Conservation (phyloP, 2,113 vertebrate species). For the Amphilophus citrinellus region DNA sequence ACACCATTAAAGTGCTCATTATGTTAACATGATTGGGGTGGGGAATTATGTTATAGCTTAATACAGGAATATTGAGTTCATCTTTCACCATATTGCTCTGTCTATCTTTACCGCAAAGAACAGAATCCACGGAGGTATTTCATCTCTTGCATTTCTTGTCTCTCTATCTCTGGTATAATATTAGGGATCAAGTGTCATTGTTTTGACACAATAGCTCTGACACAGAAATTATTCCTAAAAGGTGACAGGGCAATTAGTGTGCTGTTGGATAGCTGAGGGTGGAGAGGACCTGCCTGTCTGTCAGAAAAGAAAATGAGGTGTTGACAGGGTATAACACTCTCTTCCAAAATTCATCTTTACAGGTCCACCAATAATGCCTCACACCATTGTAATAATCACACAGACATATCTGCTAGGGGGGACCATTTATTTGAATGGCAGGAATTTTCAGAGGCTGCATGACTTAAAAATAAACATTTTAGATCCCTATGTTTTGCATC, state of each 20-base stretch:
- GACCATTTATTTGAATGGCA: slow-evolving; percentile 52
- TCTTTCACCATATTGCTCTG: slow-evolving; percentile 44
- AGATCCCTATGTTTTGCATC: not conserved
- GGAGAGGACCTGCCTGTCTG: slow-evolving; percentile 64
- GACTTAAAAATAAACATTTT: not conserved
- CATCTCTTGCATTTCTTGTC: slow-evolving; percentile 9
- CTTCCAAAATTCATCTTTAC: slow-evolving; percentile 66
- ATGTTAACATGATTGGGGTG: slow-evolving; percentile 74
- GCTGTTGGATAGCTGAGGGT: slow-evolving; percentile 64
- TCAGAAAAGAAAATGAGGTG: slow-evolving; percentile 63
- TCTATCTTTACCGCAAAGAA: slow-evolving; percentile 45
- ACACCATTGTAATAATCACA: slow-evolving; percentile 55
- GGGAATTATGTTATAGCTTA: slow-evolving; percentile 51
- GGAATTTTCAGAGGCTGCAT: slow-evolving; percentile 49
- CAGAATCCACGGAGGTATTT: slow-evolving; percentile 4
- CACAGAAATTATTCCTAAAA: slow-evolving; percentile 74
- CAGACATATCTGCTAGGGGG: slow-evolving; percentile 31
- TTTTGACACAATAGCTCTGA: slow-evolving; percentile 78
- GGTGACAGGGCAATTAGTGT: slow-evolving; percentile 78
- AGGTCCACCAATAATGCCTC: slow-evolving; percentile 58
- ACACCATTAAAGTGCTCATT: slow-evolving; percentile 70
- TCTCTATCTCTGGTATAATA: slow-evolving; percentile 45
- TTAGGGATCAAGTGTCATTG: slow-evolving; percentile 77
- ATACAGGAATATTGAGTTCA: slow-evolving; percentile 44
- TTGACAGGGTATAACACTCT: slow-evolving; percentile 67